These are phyloP conservation scores for Thunnus thynnus DNA, from an alignment of 2,113 vertebrate genomes.

Conservation along the genomic window DNA sequence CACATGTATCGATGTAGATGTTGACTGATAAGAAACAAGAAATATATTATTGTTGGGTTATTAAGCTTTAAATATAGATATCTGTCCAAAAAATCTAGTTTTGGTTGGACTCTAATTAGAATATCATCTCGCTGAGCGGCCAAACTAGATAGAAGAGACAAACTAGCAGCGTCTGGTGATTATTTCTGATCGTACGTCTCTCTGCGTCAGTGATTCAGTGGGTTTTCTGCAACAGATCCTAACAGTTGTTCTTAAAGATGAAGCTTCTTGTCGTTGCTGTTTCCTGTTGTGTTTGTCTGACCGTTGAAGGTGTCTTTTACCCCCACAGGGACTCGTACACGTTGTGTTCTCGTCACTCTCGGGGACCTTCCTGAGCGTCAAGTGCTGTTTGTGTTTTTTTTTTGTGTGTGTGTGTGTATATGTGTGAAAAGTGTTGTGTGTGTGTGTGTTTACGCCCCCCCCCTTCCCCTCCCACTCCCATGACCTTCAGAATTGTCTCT, in stretches of 20 bases:
- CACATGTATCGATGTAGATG: no score
- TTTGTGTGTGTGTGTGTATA: slow-evolving; percentile 5
- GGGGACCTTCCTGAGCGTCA: slow-evolving; percentile 34
- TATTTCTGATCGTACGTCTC: neutral
- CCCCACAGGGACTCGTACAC: slow-evolving; percentile 42
- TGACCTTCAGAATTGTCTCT: neutral
- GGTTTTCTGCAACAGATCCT: no score
- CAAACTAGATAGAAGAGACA: neutral
- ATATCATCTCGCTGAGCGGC: no score
- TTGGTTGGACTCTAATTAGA: no score
- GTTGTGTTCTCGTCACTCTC: slow-evolving; percentile 42
- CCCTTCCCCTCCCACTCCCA: neutral
- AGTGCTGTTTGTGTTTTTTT: slow-evolving; percentile 24
- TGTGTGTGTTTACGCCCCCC: neutral
- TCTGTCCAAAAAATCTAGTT: no score
- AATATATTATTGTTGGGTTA: no score
- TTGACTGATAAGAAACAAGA: no score
- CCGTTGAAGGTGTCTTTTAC: slow-evolving; percentile 47
- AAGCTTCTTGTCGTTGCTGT: no score
- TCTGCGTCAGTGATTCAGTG: neutral
- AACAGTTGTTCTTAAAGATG: no score
- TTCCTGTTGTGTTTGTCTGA: slow-evolving; percentile 30
- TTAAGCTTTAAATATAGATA: no score
- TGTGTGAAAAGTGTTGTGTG: slow-evolving; percentile 21
- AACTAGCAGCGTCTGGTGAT: neutral